Conservation (phyloP, 2,888 invertebrate species). For the Sphinx pinastri region DNA sequence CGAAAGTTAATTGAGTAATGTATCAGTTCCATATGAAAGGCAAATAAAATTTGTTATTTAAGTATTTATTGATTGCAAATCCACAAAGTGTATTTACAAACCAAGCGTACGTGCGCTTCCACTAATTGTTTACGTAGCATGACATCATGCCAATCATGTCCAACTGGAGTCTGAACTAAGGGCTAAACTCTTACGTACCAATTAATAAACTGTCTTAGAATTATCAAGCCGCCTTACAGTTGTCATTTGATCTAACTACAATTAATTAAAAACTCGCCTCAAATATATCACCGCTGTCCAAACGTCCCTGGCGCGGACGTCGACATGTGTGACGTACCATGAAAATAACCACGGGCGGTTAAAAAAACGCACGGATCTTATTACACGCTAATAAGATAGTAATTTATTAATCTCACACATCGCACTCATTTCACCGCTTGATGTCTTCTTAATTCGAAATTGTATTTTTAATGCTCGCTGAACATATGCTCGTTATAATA, state of each 20-base stretch:
- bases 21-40: background rate
- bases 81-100: no score
- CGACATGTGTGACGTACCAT: conserved; percentile 17
- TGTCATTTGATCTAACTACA: background rate
- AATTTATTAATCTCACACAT: conserved; percentile 21
- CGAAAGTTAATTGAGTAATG: background rate
- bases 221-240: no score
- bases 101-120: background rate
- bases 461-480: conserved; percentile 15
- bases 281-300: background rate
- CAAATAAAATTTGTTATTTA: no score
- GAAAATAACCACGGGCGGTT: background rate
- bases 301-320: conserved; percentile 6
- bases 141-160: no score
- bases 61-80: background rate
- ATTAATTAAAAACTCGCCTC: background rate
- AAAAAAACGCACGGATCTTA: conserved; percentile 14
- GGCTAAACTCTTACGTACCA: background rate
- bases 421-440: conserved; percentile 4
- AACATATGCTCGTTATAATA: conserved; percentile 11
- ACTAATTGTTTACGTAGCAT: no score
- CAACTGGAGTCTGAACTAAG: background rate
- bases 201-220: background rate
- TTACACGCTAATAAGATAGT: conserved; percentile 23
- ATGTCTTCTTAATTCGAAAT: conserved; percentile 27